phyloP scores from a whole-genome alignment of 2,888 invertebrate genomes.

The Eutolmus rufibarbis region DNA sequence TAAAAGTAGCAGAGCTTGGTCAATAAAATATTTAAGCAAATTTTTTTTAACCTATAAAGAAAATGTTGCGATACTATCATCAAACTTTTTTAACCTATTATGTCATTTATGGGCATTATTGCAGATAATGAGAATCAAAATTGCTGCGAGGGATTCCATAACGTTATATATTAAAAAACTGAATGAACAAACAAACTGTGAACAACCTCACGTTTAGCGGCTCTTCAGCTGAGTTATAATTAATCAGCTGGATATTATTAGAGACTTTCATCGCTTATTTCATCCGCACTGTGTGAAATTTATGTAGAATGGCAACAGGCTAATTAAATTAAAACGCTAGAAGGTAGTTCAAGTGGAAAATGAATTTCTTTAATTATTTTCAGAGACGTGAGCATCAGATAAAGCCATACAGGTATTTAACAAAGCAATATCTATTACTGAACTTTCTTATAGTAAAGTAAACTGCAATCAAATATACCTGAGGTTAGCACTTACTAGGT shows the following conservation, averaged over 20 bases:
- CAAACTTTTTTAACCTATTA: not conserved
- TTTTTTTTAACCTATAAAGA: not conserved
- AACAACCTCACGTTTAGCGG: not conserved
- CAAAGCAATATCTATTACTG: not conserved
- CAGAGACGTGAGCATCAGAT: not conserved
- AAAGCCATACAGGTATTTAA: not conserved
- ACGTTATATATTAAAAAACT: not conserved
- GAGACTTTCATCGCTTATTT: not conserved
- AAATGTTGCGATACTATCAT: not conserved
- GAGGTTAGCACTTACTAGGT: slow-evolving; percentile 3
- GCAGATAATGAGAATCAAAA: not conserved
- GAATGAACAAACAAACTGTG: not conserved
- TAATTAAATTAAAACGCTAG: not conserved
- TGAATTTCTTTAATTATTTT: not conserved
- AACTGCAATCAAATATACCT: slow-evolving; percentile 15
- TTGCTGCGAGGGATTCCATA: not conserved
- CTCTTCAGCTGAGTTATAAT: not conserved
- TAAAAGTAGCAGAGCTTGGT: not conserved
- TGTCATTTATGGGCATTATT: not conserved
- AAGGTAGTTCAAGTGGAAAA: not conserved
- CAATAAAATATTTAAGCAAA: not conserved
- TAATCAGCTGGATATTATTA: not conserved
- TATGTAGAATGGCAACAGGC: not conserved
- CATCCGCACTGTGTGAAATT: not conserved
- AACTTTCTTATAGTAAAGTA: not conserved